Conservation (phyloP, 2,888 invertebrate species). For the Heteromurus nitidus region DNA sequence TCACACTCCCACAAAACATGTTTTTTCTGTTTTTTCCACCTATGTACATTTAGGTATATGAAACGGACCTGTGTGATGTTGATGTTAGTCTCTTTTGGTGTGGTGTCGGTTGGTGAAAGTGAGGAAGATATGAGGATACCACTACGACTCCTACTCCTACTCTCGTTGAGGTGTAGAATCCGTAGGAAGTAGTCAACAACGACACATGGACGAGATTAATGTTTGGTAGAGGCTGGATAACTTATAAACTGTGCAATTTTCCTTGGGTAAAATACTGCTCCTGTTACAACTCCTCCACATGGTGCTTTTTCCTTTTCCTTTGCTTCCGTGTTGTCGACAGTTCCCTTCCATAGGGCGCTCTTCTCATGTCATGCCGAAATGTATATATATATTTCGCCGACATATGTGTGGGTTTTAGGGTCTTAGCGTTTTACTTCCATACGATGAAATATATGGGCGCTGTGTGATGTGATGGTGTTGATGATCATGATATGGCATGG, state of each 20-base stretch:
- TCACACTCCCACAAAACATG: constrained; percentile 22
- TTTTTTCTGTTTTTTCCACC: neutral
- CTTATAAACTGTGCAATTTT: constrained; percentile 52
- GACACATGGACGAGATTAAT: constrained; percentile 55
- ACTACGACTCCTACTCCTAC: too few relatives aligned
- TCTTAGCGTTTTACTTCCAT: too few relatives aligned
- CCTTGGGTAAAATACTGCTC: constrained; percentile 40
- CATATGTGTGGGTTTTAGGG: too few relatives aligned
- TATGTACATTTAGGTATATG: neutral
- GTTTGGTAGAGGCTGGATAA: constrained; percentile 45
- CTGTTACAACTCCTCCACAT: constrained; percentile 43
- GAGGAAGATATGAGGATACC: neutral
- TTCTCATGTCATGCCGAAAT: neutral
- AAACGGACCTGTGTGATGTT: neutral
- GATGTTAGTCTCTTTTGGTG: too few relatives aligned
- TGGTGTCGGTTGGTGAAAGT: constrained; percentile 11
- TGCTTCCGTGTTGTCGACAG: too few relatives aligned
- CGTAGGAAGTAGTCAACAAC: constrained; percentile 35
- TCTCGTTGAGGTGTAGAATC: constrained; percentile 27
- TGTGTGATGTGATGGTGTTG: constrained; percentile 5
- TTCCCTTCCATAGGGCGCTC: too few relatives aligned
- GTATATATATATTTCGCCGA: neutral
- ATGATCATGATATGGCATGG: constrained; percentile 2
- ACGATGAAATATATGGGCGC: too few relatives aligned
- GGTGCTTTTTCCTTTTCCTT: constrained; percentile 16